Base-by-base conservation (phyloP, 1,140 invertebrate genomes). In the Archivesica marissinica region DNA sequence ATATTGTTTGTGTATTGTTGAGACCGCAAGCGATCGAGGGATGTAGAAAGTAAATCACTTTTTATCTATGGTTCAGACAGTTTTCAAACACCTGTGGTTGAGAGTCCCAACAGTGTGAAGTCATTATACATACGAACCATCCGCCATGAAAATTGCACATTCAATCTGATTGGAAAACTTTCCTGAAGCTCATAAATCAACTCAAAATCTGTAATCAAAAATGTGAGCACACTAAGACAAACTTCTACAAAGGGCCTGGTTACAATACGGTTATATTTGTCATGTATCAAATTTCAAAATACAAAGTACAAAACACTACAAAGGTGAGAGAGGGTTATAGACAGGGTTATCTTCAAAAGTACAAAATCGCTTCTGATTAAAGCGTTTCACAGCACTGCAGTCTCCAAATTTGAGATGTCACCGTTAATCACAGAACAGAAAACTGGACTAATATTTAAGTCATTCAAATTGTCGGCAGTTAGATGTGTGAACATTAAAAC, bases 301-400 rank as follows among this genome's bases (percentile, higher is more conserved):
- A 76, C 74, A 56, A 50, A 76, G 74, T 76, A 38, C 74, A 76
- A 76, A 76, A 39, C 52, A 56, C 74, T 76, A 56, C 41, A 75
- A 52, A 75, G 25, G 72, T 28, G 15, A 47, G 39, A 64, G 15
- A 50, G 68, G 68, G 68, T 72, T 50, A n/a, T n/a, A 72, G 68
- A 47, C 68, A 28, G 68, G 68, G 74, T 76, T 56, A 56, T 56
- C 52, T 76, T 56, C 38, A 72, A 47, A 50, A 72, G 30, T 11
- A n/a, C 7, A 13, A 47, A 41, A 50, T 9, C 25, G 20, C 44
- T 30, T 72, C 30, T 47, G 41, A 41, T 72, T 41, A 17, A 72
- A 72, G 38, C 38, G 35, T 72, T 50, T 25, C 25, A 2, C n/a
- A n/a, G 25, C 38, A 17, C 50, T 52, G 25, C 28, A 74, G 41